Percentiles rank a stretch among this genome's conserved stretches.
phyloP scores from a whole-genome alignment of 2,113 vertebrate genomes.

The Pseudopipra pipra region DNA sequence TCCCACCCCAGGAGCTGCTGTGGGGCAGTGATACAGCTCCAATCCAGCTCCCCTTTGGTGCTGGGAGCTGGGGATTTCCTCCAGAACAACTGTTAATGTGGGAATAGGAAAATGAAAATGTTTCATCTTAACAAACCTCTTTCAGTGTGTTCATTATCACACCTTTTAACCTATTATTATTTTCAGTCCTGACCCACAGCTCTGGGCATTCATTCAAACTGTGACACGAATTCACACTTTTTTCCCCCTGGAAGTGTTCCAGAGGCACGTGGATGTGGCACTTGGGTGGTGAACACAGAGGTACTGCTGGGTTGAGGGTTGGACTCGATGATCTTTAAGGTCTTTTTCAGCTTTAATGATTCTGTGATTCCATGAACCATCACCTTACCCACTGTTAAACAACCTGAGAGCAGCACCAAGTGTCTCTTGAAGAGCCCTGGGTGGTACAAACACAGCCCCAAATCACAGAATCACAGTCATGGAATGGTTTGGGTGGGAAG shows the following conservation, averaged over 20 bases:
- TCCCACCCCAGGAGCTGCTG: fast-evolving
- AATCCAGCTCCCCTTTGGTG: neutral
- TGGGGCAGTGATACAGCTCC: neutral
- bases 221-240: neutral
- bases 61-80: neutral
- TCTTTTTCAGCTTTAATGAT: neutral
- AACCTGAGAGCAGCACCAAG: neutral
- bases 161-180: neutral
- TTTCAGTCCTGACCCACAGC: neutral
- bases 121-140: neutral
- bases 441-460: no score
- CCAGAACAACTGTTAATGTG: neutral
- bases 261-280: neutral
- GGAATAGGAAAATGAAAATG: neutral
- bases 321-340: neutral
- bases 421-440: neutral
- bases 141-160: neutral
- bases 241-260: neutral
- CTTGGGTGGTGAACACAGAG: neutral
- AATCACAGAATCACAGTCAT: neutral
- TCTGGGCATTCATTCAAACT: neutral
- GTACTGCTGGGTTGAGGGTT: neutral
- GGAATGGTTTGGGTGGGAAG: neutral
- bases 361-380: neutral
- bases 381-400: neutral